Evolutionary conservation across 2,113 vertebrate genomes (phyloP).

Genomic region (Podarcis raffonei): DNA sequence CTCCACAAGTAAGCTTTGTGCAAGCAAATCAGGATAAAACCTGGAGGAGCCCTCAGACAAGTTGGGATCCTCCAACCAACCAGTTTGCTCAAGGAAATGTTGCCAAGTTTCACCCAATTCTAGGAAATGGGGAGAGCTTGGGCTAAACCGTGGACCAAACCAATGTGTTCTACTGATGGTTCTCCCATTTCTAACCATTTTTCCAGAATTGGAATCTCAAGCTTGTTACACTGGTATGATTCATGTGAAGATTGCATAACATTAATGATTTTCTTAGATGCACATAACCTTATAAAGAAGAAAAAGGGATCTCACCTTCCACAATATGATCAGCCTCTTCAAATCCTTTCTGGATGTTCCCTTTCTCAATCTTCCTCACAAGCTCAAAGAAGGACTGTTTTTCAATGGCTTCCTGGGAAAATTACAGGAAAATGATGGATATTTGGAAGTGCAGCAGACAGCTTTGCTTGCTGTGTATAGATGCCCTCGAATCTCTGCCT

Average conservation of each 20-base stretch:
- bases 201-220: neutral
- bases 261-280: neutral
- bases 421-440: neutral
- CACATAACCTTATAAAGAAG: neutral
- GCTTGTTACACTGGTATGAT: neutral
- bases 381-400: constrained; percentile 86
- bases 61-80: neutral
- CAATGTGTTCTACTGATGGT: neutral
- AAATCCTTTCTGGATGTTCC: constrained; percentile 88
- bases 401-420: constrained; percentile 88
- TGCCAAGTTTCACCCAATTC: neutral
- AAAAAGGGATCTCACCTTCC: constrained; percentile 79
- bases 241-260: neutral
- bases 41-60: neutral
- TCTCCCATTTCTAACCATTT: neutral
- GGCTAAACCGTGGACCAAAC: neutral
- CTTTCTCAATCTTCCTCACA: constrained; percentile 84
- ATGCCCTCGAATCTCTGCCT: neutral
- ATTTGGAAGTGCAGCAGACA: neutral
- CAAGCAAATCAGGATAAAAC: no score
- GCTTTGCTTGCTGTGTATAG: neutral
- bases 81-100: neutral
- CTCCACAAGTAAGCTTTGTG: no score
- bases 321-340: constrained; percentile 87
- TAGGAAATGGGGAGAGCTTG: neutral